Conservation (phyloP, 2,113 vertebrate genomes). For the Saccopteryx bilineata region DNA sequence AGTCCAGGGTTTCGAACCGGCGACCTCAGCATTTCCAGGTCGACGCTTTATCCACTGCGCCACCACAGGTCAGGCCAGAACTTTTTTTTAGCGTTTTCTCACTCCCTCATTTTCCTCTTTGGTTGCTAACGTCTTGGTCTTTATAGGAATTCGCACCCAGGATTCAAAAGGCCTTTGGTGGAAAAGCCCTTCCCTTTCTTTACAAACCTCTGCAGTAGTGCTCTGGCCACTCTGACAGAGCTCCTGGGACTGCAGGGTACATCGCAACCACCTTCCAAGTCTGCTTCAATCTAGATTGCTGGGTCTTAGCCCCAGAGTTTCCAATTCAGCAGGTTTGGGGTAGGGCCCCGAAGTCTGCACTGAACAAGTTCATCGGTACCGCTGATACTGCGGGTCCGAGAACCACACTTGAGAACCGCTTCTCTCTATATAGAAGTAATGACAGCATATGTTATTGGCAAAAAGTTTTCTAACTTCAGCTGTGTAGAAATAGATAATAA, state of each 20-base stretch:
- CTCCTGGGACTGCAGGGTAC: background rate
- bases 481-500: background rate
- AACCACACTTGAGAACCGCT: background rate
- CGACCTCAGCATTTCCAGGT: no score
- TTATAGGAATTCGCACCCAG: background rate
- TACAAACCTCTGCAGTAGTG: background rate
- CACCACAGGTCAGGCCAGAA: no score
- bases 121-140: background rate
- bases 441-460: background rate
- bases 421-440: background rate
- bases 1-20: no score
- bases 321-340: background rate
- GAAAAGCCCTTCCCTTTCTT: background rate
- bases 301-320: background rate
- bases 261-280: background rate
- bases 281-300: background rate
- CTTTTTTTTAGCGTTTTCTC: background rate
- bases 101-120: background rate
- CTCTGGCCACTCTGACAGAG: background rate
- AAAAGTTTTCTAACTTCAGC: background rate
- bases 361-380: background rate
- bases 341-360: background rate
- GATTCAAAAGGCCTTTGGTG: background rate
- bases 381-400: background rate
- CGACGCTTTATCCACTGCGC: no score